These are phyloP conservation scores for Pachymerium ferrugineum DNA, from an alignment of 2,888 invertebrate genomes.

Conservation along the genomic window DNA sequence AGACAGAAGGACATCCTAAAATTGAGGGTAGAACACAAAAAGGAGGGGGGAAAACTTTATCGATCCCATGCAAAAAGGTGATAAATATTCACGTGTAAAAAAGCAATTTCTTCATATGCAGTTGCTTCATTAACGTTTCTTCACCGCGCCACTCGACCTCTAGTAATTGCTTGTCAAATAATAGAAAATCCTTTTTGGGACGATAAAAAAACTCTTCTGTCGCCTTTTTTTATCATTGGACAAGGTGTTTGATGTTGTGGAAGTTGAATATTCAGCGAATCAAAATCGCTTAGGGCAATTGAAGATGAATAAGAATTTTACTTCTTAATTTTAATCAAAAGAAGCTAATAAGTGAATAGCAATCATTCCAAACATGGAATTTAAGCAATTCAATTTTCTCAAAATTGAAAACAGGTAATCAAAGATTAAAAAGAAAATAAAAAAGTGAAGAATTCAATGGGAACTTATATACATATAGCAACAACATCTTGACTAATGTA, in stretches of 20 bases:
- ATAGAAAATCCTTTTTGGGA: constrained; percentile 11
- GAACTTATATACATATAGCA: no score
- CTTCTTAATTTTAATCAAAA: not conserved
- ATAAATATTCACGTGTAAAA: constrained; percentile 23
- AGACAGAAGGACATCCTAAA: not conserved
- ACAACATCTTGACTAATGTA: constrained; percentile 21
- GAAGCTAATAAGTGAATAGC: constrained; percentile 6
- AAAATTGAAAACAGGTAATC: not conserved
- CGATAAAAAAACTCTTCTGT: no score
- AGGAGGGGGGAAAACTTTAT: not conserved
- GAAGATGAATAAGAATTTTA: not conserved
- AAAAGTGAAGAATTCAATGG: not conserved
- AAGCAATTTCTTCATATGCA: constrained; percentile 27
- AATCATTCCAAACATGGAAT: not conserved
- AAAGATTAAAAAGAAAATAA: not conserved
- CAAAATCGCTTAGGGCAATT: not conserved
- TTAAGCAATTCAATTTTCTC: not conserved
- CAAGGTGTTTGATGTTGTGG: no score
- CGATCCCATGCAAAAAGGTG: constrained; percentile 7
- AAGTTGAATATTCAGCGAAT: no score
- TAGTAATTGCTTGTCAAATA: constrained; percentile 22
- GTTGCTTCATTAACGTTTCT: constrained; percentile 23
- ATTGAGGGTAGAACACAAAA: not conserved
- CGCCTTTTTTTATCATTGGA: no score
- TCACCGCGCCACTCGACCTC: not conserved